Conservation (phyloP, 1,140 invertebrate genomes). For the Sitophilus oryzae region DNA sequence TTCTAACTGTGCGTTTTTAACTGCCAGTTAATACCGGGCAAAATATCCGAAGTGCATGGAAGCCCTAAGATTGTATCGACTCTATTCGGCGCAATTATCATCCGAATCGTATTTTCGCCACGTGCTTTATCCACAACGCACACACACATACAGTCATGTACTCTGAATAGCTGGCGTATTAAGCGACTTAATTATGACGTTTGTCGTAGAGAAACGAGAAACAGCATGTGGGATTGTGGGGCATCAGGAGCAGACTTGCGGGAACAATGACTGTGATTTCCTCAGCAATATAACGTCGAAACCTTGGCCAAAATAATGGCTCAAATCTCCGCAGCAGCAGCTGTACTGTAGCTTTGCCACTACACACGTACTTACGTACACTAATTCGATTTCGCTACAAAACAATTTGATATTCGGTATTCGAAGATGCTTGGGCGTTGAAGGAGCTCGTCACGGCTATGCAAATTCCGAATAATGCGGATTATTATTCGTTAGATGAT, state of each 20-base stretch:
- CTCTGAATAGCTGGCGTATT: conserved; percentile 2
- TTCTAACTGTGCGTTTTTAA: no score
- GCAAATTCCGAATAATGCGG: background rate
- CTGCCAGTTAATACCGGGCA: no score
- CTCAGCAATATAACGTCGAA: conserved; percentile 5
- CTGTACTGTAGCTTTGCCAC: no score
- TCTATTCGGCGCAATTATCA: no score
- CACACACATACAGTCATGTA: no score
- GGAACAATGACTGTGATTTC: conserved; percentile 22
- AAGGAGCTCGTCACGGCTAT: background rate
- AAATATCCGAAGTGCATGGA: no score
- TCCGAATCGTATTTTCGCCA: conserved; percentile 1
- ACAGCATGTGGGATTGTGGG: conserved; percentile 6
- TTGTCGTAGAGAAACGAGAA: conserved; percentile 6
- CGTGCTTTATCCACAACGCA: background rate
- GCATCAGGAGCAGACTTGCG: conserved; percentile 8
- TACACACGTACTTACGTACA: background rate
- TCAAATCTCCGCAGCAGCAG: no score
- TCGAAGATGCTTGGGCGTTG: background rate
- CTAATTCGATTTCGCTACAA: background rate
- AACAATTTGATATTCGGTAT: background rate
- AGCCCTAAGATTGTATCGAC: no score
- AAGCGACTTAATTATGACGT: conserved; percentile 18
- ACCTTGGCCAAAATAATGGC: conserved; percentile 11
- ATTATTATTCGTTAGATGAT: no score